Base-by-base conservation (phyloP, 2,113 vertebrate species). In the Salvelinus sp. region DNA sequence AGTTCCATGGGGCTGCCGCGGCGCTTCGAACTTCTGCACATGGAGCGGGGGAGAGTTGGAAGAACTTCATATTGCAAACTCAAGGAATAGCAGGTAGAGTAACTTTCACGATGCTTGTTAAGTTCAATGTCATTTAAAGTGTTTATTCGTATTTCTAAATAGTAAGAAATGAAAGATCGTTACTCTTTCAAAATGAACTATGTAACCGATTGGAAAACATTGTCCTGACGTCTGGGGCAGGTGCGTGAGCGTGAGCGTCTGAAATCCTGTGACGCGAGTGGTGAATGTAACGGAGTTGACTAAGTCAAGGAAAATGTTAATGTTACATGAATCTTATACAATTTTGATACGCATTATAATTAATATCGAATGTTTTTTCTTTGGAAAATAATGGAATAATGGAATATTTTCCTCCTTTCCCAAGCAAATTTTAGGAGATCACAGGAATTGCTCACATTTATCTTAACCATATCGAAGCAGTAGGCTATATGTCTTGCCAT, bases 1-100 rank as follows among this genome's bases (percentile, higher is more conserved):
- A 92, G 92, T 91, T 94, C 93, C 94, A 94, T 91, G 92, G 92
- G 88, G 91, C 91, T 86, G 93, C 94, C 77, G 94, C 91, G 85
- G 92, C 91, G 89, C 90, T 93, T 84, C 88, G 92, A 91, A 92
- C 88, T 91, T 92, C 90, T 88, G 93, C 95, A 95, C 95, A 95
- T 96, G 94, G 95, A 95, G 93, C 92, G 78, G 94, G 92, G 88
- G 92, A 92, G 89, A 92, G 92, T 88, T 93, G 93, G 92, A 94
- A 90, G 91, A 94, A 92, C 93, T 92, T 94, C 93, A 92, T 94
- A 88, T 92, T 93, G 89, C 94, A 94, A 89, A 92, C 89, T 89
- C 93, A 93, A 91, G 93, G 93, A 89, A 93, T 91, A 94, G 94
- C 95, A 97, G 97, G 96, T 96, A 97, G 86, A 85, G 88, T 83